Evolutionary conservation across 2,797 vertebrate genomes (phyloP), one percentile per base, ranked within the genome.

Genomic region (Distichodus sexfasciatus): DNA sequence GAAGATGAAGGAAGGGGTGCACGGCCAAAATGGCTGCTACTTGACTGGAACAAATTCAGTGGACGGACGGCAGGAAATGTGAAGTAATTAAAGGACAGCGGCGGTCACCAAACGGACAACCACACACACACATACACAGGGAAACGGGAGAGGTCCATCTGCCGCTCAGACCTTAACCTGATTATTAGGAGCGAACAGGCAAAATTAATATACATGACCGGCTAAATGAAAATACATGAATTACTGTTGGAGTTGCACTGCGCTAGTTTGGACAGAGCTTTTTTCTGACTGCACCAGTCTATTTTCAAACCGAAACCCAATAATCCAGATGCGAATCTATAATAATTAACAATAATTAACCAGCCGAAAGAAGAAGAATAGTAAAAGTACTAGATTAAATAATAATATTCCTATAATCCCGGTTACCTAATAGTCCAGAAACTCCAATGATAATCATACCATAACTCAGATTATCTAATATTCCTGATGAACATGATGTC

Each of bases 141-240:
- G 69, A 36, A 69, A 70, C 53, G 74, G 66, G 11, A 70, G 54
- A 12, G 23, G 71, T 78, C 77, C 76, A 79, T 61, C 69, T 82
- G 80, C 74, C 8, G 41, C 71, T 70, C 51, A 76, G 33, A 26
- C 60, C 76, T 19, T 83, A 87, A 88, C 81, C 81, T 83, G 77
- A 87, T 88, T 86, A 86, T 72, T 53, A 6, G 71, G 62, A 72
- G 78, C 80, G 75, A 81, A 71, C 75, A 75, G 71, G 79, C 84
- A 85, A 79, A 87, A 85, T 87, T 82, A 88, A 87, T 81, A 80
- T 75, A 58, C 73, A 65, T 82, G 61, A 82, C 82, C 83, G 12
- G 35, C 11, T 11, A 12, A 86, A 86, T 87, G 81, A 87, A 87
- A 80, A 81, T 75, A 61, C 73, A 66, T 83, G 79, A 77, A 66